These are phyloP conservation scores for Actenoides lindsayi DNA, from an alignment of 2,113 vertebrate genomes.

Conservation along the genomic window DNA sequence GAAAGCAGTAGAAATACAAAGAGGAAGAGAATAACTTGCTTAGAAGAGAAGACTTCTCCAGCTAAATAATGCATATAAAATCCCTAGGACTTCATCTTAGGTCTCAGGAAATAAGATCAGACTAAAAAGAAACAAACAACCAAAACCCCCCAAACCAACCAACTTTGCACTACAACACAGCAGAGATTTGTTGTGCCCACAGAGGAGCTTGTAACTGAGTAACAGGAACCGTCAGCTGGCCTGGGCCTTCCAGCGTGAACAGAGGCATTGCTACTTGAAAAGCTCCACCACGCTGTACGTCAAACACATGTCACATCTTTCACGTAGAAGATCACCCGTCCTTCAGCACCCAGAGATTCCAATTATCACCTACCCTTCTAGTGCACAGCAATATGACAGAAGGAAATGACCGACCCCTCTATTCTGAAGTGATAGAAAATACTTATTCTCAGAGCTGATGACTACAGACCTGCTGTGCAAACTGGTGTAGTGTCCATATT, in stretches of 20 bases:
- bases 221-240: not conserved
- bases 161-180: not conserved
- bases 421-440: not conserved
- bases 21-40: not conserved
- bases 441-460: not conserved
- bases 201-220: not conserved
- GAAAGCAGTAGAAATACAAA: not conserved
- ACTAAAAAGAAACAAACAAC: not conserved
- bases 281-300: not conserved
- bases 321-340: not conserved
- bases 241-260: not conserved
- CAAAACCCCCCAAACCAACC: too few species aligned
- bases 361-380: not conserved
- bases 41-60: not conserved
- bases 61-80: not conserved
- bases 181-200: not conserved
- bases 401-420: not conserved
- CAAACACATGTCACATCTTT: not conserved
- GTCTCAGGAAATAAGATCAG: not conserved
- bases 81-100: not conserved
- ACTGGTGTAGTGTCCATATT: not conserved
- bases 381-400: not conserved
- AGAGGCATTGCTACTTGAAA: not conserved
- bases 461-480: constrained; percentile 5
- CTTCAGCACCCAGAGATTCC: not conserved